Conservation (phyloP, 2,888 invertebrate genomes). For the Labia minor region DNA sequence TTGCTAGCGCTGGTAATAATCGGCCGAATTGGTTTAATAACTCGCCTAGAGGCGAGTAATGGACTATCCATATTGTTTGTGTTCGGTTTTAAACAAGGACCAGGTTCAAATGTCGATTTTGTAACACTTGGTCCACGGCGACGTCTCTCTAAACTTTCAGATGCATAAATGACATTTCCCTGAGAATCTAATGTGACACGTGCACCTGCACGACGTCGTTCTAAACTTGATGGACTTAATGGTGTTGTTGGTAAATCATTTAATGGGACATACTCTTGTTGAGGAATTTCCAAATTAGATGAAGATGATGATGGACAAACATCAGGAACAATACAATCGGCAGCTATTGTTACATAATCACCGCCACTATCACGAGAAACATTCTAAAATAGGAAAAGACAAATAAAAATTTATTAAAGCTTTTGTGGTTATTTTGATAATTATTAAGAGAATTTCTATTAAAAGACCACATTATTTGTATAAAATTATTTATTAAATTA, state of each 20-base stretch:
- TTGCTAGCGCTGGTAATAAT: background rate
- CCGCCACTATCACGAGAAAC: background rate
- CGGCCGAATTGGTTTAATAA: background rate
- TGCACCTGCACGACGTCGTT: conserved; percentile 54
- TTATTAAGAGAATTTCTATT: no score
- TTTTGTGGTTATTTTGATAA: no score
- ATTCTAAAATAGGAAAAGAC: background rate
- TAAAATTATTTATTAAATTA: no score
- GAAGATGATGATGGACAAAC: background rate
- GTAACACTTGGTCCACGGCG: conserved; percentile 54
- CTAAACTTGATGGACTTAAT: conserved; percentile 34
- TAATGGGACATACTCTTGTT: conserved; percentile 63
- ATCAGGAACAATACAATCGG: background rate
- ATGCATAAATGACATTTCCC: conserved; percentile 79
- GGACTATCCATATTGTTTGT: background rate
- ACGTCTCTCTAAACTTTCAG: conserved; percentile 68
- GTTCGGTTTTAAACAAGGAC: conserved; percentile 47
- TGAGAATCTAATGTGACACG: conserved; percentile 74
- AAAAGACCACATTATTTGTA: no score
- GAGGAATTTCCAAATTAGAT: background rate
- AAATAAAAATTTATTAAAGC: no score
- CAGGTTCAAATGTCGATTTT: conserved; percentile 64
- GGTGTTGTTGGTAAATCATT: conserved; percentile 55
- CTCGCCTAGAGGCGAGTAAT: background rate
- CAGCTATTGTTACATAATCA: background rate